These are phyloP conservation scores for Drosophila diplacantha DNA, from an alignment of 2,888 invertebrate genomes.

Conservation along the genomic window DNA sequence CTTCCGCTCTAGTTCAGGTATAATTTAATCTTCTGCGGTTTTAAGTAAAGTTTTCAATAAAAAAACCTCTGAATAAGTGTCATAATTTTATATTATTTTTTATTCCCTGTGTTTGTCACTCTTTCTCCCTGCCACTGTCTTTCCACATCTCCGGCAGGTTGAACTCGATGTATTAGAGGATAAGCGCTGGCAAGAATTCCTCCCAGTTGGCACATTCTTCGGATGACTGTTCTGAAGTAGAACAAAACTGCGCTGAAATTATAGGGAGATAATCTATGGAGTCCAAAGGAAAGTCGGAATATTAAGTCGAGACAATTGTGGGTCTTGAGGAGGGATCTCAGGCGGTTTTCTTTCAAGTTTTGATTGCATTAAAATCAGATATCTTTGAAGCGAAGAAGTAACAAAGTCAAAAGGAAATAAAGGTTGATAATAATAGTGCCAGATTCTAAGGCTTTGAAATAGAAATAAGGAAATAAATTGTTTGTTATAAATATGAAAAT, in stretches of 20 bases:
- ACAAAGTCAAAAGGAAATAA: not conserved
- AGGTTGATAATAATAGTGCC: not conserved
- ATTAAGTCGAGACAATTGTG: slow-evolving; percentile 25
- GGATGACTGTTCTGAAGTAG: slow-evolving; percentile 29
- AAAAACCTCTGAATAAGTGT: too few species aligned
- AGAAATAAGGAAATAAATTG: too few species aligned
- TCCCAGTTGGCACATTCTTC: slow-evolving; percentile 30
- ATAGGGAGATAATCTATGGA: slow-evolving; percentile 26
- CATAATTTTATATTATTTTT: not conserved
- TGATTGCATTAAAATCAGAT: slow-evolving; percentile 10
- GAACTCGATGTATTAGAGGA: slow-evolving; percentile 28
- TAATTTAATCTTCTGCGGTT: not conserved
- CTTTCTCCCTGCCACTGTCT: slow-evolving; percentile 22
- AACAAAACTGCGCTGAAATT: slow-evolving; percentile 33
- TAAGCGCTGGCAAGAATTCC: slow-evolving; percentile 30
- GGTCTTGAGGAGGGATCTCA: slow-evolving; percentile 9
- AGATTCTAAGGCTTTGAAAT: too few species aligned
- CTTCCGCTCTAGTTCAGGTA: not conserved
- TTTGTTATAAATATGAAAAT: too few species aligned
- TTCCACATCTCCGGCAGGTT: slow-evolving; percentile 17
- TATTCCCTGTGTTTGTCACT: slow-evolving; percentile 27
- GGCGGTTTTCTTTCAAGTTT: slow-evolving; percentile 17
- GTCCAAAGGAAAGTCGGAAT: slow-evolving; percentile 21
- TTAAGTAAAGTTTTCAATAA: too few species aligned
- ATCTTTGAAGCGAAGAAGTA: not conserved